Base-by-base conservation (phyloP, 1,140 invertebrate genomes). In the Megalonaias nervosa region DNA sequence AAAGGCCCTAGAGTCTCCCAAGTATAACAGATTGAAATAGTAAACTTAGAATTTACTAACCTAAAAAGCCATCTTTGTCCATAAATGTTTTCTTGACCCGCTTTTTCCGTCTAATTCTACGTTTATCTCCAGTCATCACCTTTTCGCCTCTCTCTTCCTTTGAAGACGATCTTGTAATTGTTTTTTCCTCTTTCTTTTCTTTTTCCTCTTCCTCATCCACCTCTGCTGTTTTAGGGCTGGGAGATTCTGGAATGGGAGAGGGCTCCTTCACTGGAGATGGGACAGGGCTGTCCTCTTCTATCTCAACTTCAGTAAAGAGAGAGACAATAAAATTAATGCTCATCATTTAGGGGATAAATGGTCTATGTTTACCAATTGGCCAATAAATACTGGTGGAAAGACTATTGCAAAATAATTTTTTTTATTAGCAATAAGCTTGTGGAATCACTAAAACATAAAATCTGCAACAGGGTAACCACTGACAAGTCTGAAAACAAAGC, bases 31-130 rank as follows among this genome's bases (percentile, higher is more conserved):
- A 11, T 48, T 9, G 1, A 48, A 48, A 48, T 48, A 48, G 0
- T 48, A 1, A 9, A 48, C 11, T 48, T 48, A 6, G 16, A 19
- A 62, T 17, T 23, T 58, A 74, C 79, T 79, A 79, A 88, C 88
- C 86, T 86, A 89, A 86, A 73, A 84, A 89, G n/a, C 88, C 88
- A 61, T 87, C 85, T 31, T 88, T 84, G 74, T 88, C 87, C 79
- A 86, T 81, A 66, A 77, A 85, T 12, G 85, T 86, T 76, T 87
- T 89, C 2, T 83, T 81, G 0, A 89, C 86, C 16, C 81, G 78
- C 76, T 86, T 88, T 26, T 83, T 74, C 21, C 61, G 77, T 56
- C 82, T 77, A 69, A 75, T 78, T 70, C 87, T 71, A 23, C 65
- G 74, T 67, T 68, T 85, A 58, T 80, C 78, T 48, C 73, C 75